Evolutionary conservation across 2,888 invertebrate species (phyloP), one percentile per base, ranked within the genome.

Genomic region (Herminia tarsipennalis): DNA sequence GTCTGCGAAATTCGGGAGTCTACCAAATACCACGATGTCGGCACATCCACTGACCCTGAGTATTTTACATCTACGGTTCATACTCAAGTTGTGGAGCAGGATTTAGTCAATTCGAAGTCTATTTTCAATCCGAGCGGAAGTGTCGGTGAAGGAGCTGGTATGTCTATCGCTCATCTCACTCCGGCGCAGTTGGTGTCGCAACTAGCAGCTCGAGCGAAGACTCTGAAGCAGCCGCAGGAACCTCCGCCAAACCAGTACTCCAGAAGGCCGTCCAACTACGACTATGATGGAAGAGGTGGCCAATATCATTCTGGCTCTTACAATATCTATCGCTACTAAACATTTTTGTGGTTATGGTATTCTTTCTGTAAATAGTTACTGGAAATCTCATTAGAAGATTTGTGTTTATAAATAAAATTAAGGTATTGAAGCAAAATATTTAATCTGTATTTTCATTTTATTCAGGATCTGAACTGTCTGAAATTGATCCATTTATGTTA

Each of bases 171-270:
- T 9, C 91, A 91, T 44, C 71, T 91, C 59, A 91, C 91, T 8
- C 89, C 91, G 1, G 91, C 91, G 18, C 91, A 91, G 62, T 66
- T 91, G 41, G 89, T 91, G 39, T 89, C 88, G 0, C 91, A 89
- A 67, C 60, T 90, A 29, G 89, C 88, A 14, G 90, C 90, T 5
- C 81, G 89, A 16, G 91, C 91, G 52, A 91, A 90, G 71, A 86
- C 88, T 0, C 47, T 90, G 59, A 84, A 88, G 63, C 82, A 88
- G 32, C 42, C 71, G 0, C 83, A 70, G 0, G 33, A 52, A 22
- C 72, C 64, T 30, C 47, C 64, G 3, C 20, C 37, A 5, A 72
- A 66, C 34, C 81, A 78, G 56, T 79, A 63, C 40, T 36, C 20
- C 30, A 57, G 82, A 38, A 68, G 82, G 18, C 71, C 68, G 32